Percentiles rank a stretch among this genome's conserved stretches.
phyloP scores from a whole-genome alignment of 2,113 vertebrate genomes.

The Actenoides hombroni region DNA sequence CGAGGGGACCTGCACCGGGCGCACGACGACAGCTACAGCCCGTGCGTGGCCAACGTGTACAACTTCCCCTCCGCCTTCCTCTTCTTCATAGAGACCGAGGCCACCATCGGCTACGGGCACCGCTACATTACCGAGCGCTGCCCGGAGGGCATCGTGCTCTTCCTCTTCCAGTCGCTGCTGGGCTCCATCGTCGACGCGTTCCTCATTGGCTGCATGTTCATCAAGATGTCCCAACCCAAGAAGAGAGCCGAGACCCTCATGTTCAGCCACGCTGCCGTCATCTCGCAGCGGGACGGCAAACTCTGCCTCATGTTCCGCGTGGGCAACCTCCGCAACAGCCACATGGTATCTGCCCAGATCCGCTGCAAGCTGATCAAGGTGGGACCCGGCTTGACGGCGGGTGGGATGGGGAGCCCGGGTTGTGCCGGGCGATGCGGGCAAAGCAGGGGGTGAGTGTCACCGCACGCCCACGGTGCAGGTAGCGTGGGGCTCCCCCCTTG shows the following conservation, averaged over 20 bases:
- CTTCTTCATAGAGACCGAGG: conserved; percentile 90
- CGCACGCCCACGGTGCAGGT: accelerated
- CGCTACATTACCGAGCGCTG: conserved; percentile 89
- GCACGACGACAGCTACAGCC: conserved; percentile 77
- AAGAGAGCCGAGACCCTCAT: conserved; percentile 89
- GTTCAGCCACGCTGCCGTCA: conserved; percentile 86
- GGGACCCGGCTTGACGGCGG: neutral
- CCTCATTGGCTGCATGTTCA: conserved; percentile 91
- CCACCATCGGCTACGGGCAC: conserved; percentile 87
- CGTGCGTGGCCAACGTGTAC: conserved; percentile 89
- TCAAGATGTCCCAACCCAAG: conserved; percentile 93
- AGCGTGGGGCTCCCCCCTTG: too few species aligned
- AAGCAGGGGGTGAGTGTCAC: accelerated
- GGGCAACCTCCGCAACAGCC: conserved; percentile 89
- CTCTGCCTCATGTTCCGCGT: conserved; percentile 90
- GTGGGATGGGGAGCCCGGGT: accelerated
- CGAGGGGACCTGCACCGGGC: conserved; percentile 82
- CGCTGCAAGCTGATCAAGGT: conserved; percentile 92
- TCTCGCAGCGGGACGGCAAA: conserved; percentile 87
- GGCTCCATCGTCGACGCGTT: conserved; percentile 90
- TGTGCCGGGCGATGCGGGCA: accelerated
- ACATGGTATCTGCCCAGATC: conserved; percentile 92
- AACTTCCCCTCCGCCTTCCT: conserved; percentile 90
- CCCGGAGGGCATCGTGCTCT: conserved; percentile 87
- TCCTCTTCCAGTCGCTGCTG: conserved; percentile 87